Evolutionary conservation across 2,888 invertebrate genomes (phyloP).

Genomic region (Osedax frankpressi): DNA sequence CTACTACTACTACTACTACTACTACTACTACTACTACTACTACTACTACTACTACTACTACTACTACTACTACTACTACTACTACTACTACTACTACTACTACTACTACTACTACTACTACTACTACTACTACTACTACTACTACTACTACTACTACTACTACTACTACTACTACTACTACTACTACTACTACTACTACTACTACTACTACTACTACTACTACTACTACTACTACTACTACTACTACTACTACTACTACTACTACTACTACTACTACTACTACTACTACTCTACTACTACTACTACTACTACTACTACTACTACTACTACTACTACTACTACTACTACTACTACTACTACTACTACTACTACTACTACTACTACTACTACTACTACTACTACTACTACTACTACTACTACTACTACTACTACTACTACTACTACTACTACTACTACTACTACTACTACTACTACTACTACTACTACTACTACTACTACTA

Average conservation of each 20-base stretch:
- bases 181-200: background rate
- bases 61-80: background rate
- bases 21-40: background rate
- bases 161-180: background rate
- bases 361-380: background rate
- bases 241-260: background rate
- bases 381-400: background rate
- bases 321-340: background rate
- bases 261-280: background rate
- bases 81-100: background rate
- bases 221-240: background rate
- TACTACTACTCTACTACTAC: background rate
- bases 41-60: background rate
- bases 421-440: background rate
- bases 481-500: background rate
- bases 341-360: background rate
- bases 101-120: background rate
- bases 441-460: background rate
- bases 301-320: background rate
- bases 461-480: background rate
- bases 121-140: background rate
- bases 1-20: background rate
- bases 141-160: background rate
- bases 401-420: background rate
- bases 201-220: background rate